Evolutionary conservation across 2,888 invertebrate genomes (phyloP), one percentile per base, ranked within the genome.

Genomic region (Tachina grossa): DNA sequence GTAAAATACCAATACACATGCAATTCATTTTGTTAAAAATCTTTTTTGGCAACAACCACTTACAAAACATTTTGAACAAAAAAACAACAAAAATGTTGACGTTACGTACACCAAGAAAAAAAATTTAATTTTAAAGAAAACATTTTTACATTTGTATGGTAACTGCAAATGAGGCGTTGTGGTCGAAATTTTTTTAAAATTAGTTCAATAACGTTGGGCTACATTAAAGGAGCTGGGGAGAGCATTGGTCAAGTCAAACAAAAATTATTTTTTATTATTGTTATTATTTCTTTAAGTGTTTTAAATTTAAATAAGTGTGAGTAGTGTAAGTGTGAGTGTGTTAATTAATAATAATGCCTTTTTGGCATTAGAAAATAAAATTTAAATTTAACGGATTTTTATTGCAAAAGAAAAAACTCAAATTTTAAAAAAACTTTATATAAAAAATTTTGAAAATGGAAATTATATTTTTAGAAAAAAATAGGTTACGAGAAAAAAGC

Each of bases 151-250:
- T 76, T 55, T 74, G 55, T 77, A 78, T 85, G 84, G 84, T 81
- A 81, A 84, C 81, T 84, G 84, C 68, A 77, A 90, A 90, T 90
- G 90, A 90, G 90, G 89, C 89, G 89, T 91, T 90, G 91, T 90
- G 89, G 90, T 91, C 90, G 90, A 92, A 91, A 91, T 89, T 74
- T 81, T 81, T 31, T 85, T 77, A 90, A 92, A 92, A 91, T 92
- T 92, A 92, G 92, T 92, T 92, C 92, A 91, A 90, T 92, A 90
- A 91, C 91, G 92, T 91, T 92, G 91, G 92, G 92, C 92, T 92
- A 90, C 91, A 91, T 90, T 90, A 90, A 90, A 90, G 89, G 89
- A 90, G 65, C 71, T 77, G 74, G 39, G 39, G 49, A 66, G 53
- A 68, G 31, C 49, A 68, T 19, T 9, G 88, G 89, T 90, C 31